phyloP scores from a whole-genome alignment of 2,797 vertebrate species.

The Chelidonichthys spinosus region DNA sequence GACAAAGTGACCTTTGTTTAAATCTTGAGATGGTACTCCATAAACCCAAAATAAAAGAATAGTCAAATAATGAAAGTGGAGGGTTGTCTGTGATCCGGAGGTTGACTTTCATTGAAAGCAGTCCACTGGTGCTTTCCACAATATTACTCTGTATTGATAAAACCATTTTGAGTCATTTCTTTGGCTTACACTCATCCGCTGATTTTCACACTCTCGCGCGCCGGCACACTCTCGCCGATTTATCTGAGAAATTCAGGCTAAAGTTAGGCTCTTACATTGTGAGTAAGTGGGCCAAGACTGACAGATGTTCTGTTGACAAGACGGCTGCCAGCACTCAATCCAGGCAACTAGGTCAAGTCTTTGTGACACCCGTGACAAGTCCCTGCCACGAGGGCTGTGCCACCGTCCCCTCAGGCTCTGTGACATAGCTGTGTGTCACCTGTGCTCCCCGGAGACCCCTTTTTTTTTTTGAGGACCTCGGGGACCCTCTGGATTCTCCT shows the following conservation, averaged over 20 bases:
- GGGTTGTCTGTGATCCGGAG: slow-evolving; percentile 41
- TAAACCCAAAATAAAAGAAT: too few species aligned
- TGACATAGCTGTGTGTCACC: slow-evolving; percentile 59
- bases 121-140: slow-evolving; percentile 3
- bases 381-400: slow-evolving; percentile 44
- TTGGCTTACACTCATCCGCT: background rate
- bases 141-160: slow-evolving; percentile 16
- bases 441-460: slow-evolving; percentile 38
- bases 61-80: background rate
- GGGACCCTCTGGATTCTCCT: slow-evolving; percentile 25
- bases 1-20: slow-evolving; percentile 59
- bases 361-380: slow-evolving; percentile 71
- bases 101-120: slow-evolving; percentile 28
- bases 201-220: slow-evolving; percentile 6
- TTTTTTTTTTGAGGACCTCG: slow-evolving; percentile 19
- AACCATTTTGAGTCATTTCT: slow-evolving; percentile 35
- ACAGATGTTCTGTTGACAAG: slow-evolving; percentile 62
- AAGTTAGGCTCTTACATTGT: slow-evolving; percentile 19
- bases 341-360: slow-evolving; percentile 75
- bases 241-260: slow-evolving; percentile 26
- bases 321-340: slow-evolving; percentile 74
- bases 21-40: slow-evolving; percentile 2
- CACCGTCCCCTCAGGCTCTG: slow-evolving; percentile 54
- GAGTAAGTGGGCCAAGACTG: slow-evolving; percentile 53
- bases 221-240: slow-evolving; percentile 2